Conservation (phyloP, 2,113 vertebrate genomes). For the Electrona antarctica region DNA sequence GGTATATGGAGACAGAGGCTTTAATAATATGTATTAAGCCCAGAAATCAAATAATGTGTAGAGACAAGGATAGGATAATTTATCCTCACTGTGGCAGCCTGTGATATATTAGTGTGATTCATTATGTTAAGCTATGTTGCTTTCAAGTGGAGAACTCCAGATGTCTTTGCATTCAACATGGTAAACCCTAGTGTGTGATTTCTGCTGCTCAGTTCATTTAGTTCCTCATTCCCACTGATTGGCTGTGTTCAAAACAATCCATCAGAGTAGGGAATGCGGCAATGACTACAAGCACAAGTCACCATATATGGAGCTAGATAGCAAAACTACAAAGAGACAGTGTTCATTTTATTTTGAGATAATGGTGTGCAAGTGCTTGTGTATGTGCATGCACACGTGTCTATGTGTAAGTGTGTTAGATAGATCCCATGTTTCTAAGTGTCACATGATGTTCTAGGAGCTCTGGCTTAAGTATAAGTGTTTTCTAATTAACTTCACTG, state of each 20-base stretch:
- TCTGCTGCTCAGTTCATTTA: conserved; percentile 43
- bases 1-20: not conserved
- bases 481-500: conserved; percentile 85
- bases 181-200: conserved; percentile 43
- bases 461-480: conserved; percentile 76
- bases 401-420: conserved; percentile 11
- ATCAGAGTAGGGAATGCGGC: conserved; percentile 28
- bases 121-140: conserved; percentile 15
- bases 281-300: not conserved
- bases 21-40: conserved; percentile 39
- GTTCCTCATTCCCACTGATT: conserved; percentile 48
- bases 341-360: conserved; percentile 9
- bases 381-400: conserved; percentile 7
- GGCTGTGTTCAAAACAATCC: conserved; percentile 51
- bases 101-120: conserved; percentile 49
- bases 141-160: conserved; percentile 46
- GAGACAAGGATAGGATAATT: conserved; percentile 29
- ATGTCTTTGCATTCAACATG: conserved; percentile 48
- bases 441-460: conserved; percentile 77
- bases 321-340: not conserved
- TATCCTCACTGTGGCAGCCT: conserved; percentile 23
- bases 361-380: conserved; percentile 1
- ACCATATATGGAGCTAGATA: conserved; percentile 18
- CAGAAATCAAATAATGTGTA: conserved; percentile 31
- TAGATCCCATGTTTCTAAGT: conserved; percentile 73